These are phyloP conservation scores for Coilia nasus DNA, from an alignment of 2,797 vertebrate species.

Conservation along the genomic window DNA sequence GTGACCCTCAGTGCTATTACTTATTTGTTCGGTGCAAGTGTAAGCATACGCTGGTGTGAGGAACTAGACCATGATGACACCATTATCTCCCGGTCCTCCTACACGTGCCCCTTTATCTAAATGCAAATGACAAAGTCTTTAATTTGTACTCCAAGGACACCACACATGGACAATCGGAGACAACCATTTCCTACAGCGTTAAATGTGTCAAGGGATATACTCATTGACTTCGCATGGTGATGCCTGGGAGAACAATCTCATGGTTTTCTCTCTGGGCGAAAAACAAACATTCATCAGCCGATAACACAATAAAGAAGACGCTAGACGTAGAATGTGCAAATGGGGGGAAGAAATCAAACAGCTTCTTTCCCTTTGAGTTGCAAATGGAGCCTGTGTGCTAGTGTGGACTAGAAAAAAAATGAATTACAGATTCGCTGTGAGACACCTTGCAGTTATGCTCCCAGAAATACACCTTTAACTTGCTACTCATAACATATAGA, in stretches of 20 bases:
- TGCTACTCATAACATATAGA: not conserved
- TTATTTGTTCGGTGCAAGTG: not conserved
- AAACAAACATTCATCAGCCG: constrained; percentile 8
- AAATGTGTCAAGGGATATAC: not conserved
- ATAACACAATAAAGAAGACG: not conserved
- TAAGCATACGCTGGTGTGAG: not conserved
- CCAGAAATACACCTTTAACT: not conserved
- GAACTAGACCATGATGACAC: constrained; percentile 18
- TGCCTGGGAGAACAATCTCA: not conserved
- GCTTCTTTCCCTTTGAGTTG: constrained; percentile 10
- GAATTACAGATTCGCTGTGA: not conserved
- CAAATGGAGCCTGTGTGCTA: not conserved
- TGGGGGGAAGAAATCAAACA: not conserved
- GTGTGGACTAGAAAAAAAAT: not conserved
- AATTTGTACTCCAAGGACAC: constrained; percentile 14
- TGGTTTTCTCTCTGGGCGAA: not conserved
- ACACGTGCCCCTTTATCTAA: constrained; percentile 17
- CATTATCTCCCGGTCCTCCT: not conserved
- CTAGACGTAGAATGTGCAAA: constrained; percentile 1
- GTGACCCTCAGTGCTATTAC: not conserved
- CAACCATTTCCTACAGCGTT: not conserved
- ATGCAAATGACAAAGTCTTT: constrained; percentile 30
- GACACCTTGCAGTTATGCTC: not conserved
- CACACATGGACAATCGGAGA: not conserved
- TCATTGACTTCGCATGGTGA: not conserved